Base-by-base conservation (phyloP, 2,113 vertebrate species). In the Mionectes macconnelli region DNA sequence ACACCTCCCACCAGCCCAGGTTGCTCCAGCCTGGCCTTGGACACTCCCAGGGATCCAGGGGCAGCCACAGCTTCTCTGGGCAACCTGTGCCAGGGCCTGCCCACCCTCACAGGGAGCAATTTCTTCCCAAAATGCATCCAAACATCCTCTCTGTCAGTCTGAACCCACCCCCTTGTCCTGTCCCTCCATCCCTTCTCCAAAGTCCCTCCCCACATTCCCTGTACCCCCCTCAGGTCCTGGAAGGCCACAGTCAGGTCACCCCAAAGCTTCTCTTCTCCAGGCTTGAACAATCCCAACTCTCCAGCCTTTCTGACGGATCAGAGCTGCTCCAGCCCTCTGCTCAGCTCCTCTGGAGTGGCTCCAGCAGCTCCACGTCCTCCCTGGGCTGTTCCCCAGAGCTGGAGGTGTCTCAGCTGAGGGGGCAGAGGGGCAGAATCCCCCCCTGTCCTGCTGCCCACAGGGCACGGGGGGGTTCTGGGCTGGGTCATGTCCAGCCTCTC, bases 1-100 rank as follows among this genome's bases (percentile, higher is more conserved):
- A 19, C 33, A 18, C 4, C 6, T 49, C 42, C 44, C 15, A 1
- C 31, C 2, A 2, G 3, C 2, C 31, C 62, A 27, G 49, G 64
- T 5, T n/a, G 57, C 42, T 49, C 76, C 76, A 35, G 10, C 60
- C 77, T 9, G 15, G 4, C 23, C 52, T 30, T 14, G 78, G 39
- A 18, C n/a, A 3, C 33, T n/a, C 6, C 28, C 53, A 68, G 53
- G 39, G 39, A 30, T 40, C n/a, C n/a, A n/a, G 60, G 18, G 8
- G 60, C 17, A 63, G 25, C 39, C 60, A 40, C 57, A 37, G 57
- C 57, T 37, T 16, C 57, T 25, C 23, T 30, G 18, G 37, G 6
- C 10, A 39, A 19, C 59, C 37, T 62, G 25, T 62, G 37, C 59
- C 57, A 37, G 57, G 22, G 35, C 7, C 24, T 39, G 10, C 23